Evolutionary conservation across 2,797 vertebrate species (phyloP), one percentile per base, ranked within the genome.

Genomic region (Syngnathus rostellatus): DNA sequence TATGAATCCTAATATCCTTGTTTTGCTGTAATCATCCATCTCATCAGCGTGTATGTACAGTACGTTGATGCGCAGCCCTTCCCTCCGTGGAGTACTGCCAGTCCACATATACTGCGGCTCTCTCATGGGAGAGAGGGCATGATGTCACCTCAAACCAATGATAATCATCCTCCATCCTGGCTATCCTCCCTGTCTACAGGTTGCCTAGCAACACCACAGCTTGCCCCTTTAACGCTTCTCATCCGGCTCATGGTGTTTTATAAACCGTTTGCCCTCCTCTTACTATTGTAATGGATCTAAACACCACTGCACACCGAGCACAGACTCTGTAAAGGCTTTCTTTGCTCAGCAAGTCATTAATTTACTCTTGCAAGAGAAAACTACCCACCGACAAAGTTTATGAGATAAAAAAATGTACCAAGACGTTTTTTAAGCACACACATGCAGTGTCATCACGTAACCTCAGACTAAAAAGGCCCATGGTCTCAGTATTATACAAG

Each of bases 91-190:
- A 83, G 73, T 69, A 77, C 70, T 75, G 83, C 83, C 76, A 78
- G 63, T 85, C 83, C 59, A 72, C 77, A 79, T 82, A 78, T 79
- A 88, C 83, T 81, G 84, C 88, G 86, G 85, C 68, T 80, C 86
- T 83, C 85, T 86, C 84, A 78, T 25, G 61, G 67, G 61, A 39
- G 51, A 16, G 72, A 62, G 75, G 68, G 78, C 70, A 89, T 91
- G 90, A 93, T 90, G 90, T 93, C 84, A 92, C 87, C 78, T 83
- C 81, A 77, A 83, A 77, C 92, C 92, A 93, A 92, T 93, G 88
- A 88, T 81, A 86, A 86, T 85, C 84, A 79, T 74, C 82, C 90
- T 87, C 88, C 89, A 91, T 90, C 84, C 86, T 81, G 62, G 75
- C 83, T 72, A 81, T 85, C 88, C 88, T 90, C 82, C 80, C 74